A percentile compares a stretch with the other conserved stretches of the same genome.
These are phyloP conservation scores for Hyperoodon ampullatus DNA, from an alignment of 2,113 vertebrate genomes.

Conservation along the genomic window DNA sequence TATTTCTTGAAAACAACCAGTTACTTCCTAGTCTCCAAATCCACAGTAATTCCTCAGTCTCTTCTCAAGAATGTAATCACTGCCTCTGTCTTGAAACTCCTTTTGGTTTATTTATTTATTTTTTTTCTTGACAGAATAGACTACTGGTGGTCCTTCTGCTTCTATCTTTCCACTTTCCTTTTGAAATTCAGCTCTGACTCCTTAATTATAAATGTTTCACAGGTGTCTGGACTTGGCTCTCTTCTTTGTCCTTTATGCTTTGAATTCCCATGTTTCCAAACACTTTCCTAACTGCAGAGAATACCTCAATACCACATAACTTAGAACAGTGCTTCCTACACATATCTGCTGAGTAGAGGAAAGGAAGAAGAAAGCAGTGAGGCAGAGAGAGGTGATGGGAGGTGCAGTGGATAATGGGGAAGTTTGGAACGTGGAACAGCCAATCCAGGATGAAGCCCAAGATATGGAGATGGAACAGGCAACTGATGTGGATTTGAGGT, in stretches of 20 bases:
- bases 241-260: not conserved
- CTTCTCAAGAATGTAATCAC: not conserved
- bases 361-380: not conserved
- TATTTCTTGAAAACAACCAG: not conserved
- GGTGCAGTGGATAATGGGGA: accelerated
- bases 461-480: not conserved
- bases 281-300: not conserved
- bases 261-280: not conserved
- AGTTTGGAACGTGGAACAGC: no score
- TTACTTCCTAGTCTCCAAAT: not conserved
- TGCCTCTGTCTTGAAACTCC: not conserved
- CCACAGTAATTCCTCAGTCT: not conserved
- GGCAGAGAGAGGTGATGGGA: not conserved
- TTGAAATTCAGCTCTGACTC: not conserved
- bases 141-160: not conserved
- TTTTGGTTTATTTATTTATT: not conserved
- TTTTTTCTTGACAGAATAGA: not conserved
- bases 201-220: not conserved
- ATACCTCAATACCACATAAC: not conserved
- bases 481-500: not conserved
- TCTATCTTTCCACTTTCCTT: not conserved
- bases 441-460: not conserved
- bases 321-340: not conserved
- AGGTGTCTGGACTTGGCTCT: not conserved
- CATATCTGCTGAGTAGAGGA: not conserved